phyloP scores from a whole-genome alignment of 2,888 invertebrate species.

The Boloria euphrosyne region DNA sequence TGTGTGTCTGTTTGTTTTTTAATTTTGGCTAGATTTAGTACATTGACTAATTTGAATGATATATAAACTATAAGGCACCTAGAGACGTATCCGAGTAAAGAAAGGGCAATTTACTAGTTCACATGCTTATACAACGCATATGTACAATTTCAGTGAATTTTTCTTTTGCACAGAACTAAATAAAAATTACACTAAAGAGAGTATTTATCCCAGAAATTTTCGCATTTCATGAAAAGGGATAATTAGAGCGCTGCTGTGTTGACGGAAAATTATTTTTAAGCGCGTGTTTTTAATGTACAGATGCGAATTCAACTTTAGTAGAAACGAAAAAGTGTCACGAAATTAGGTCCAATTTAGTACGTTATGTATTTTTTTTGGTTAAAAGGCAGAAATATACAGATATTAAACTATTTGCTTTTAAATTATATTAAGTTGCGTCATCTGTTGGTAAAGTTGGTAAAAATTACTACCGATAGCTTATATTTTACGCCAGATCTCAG shows the following conservation, averaged over 20 bases:
- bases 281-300: slow-evolving; percentile 18
- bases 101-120: neutral
- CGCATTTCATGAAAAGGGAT: slow-evolving; percentile 30
- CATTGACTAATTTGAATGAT: too few species aligned
- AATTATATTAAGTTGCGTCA: too few species aligned
- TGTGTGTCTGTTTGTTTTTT: too few species aligned
- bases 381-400: slow-evolving; percentile 3
- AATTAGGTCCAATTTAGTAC: slow-evolving; percentile 10
- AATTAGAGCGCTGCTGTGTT: slow-evolving; percentile 29
- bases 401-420: too few species aligned
- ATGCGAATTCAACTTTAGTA: slow-evolving; percentile 11
- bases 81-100: too few species aligned
- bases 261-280: slow-evolving; percentile 27
- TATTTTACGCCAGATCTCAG: too few species aligned
- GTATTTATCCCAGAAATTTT: slow-evolving; percentile 30
- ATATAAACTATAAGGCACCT: too few species aligned
- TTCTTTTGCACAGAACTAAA: slow-evolving; percentile 16
- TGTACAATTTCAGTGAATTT: slow-evolving; percentile 11
- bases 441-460: too few species aligned
- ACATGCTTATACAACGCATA: neutral
- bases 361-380: neutral
- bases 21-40: too few species aligned
- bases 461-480: too few species aligned
- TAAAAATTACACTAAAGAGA: slow-evolving; percentile 27
- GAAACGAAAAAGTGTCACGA: slow-evolving; percentile 13